A percentile compares a stretch with the other conserved stretches of the same genome.
phyloP scores from a whole-genome alignment of 2,113 vertebrate genomes.

The Amia ocellicauda region DNA sequence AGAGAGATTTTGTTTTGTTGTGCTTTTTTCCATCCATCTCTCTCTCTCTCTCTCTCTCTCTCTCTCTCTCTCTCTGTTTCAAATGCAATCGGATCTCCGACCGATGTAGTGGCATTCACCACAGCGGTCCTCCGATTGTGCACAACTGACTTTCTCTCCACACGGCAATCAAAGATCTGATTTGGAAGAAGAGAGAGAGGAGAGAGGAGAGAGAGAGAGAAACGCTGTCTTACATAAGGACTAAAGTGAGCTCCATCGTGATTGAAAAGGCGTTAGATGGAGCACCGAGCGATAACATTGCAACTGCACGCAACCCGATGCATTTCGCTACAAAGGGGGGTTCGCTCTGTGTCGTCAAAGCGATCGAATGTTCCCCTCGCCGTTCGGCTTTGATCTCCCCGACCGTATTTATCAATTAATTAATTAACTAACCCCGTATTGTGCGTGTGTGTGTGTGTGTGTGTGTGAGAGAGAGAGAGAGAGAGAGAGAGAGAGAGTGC shows the following conservation, averaged over 20 bases:
- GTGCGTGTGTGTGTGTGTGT: too few relatives aligned
- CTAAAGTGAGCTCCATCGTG: conserved; percentile 27
- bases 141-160: conserved; percentile 11
- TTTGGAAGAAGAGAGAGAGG: background rate
- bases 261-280: conserved; percentile 17
- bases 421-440: too few relatives aligned
- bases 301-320: background rate
- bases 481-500: too few relatives aligned
- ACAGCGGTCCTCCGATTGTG: background rate
- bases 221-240: conserved; percentile 40
- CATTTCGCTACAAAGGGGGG: conserved; percentile 9
- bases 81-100: too few relatives aligned
- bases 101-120: conserved; percentile 23
- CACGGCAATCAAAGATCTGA: conserved; percentile 30
- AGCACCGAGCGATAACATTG: background rate
- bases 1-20: too few relatives aligned
- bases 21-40: too few relatives aligned
- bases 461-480: too few relatives aligned
- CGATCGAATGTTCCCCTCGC: too few relatives aligned
- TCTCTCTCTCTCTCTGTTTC: too few relatives aligned
- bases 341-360: conserved; percentile 5
- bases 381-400: too few relatives aligned
- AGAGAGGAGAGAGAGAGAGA: conserved; percentile 8
- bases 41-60: too few relatives aligned
- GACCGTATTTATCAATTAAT: too few relatives aligned